A percentile compares a stretch with the other conserved stretches of the same genome.
Evolutionary conservation across 1,140 invertebrate genomes (phyloP).

Genomic region (Drosophila nikananu): DNA sequence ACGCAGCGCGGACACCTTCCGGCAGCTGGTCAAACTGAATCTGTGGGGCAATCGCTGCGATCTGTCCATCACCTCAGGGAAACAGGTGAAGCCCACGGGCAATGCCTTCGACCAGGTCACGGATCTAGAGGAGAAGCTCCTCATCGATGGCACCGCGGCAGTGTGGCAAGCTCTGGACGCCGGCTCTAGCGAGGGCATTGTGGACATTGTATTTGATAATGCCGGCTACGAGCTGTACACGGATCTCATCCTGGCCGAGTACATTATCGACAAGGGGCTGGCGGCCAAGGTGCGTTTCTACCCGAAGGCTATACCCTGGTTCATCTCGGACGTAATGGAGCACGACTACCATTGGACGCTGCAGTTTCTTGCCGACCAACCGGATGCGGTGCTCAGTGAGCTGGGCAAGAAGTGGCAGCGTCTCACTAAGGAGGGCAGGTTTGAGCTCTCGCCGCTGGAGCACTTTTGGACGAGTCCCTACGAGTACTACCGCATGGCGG

Average conservation of each 20-base stretch:
- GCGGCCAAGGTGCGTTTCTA: slow-evolving; percentile 92
- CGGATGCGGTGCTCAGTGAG: slow-evolving; percentile 71
- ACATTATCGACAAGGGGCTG: slow-evolving; percentile 89
- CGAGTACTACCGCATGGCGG: slow-evolving; percentile 92
- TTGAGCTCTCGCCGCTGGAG: slow-evolving; percentile 87
- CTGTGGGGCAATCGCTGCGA: slow-evolving; percentile 94
- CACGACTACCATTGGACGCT: slow-evolving; percentile 92
- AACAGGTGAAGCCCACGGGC: slow-evolving; percentile 86
- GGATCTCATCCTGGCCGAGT: slow-evolving; percentile 95
- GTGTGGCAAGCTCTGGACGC: slow-evolving; percentile 86
- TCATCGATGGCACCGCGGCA: slow-evolving; percentile 89
- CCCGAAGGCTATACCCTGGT: slow-evolving; percentile 97
- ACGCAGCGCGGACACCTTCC: slow-evolving; percentile 86
- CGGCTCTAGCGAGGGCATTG: slow-evolving; percentile 60
- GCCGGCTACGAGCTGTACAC: slow-evolving; percentile 96
- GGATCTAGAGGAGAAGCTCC: slow-evolving; percentile 89
- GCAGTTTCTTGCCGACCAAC: slow-evolving; percentile 85
- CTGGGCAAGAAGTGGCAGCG: slow-evolving; percentile 87
- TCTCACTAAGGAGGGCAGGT: slow-evolving; percentile 86
- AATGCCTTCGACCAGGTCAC: slow-evolving; percentile 89
- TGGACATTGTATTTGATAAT: slow-evolving; percentile 96
- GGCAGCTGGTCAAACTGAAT: slow-evolving; percentile 88
- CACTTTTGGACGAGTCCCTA: slow-evolving; percentile 96
- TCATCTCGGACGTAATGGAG: slow-evolving; percentile 95
- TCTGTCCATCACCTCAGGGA: slow-evolving; percentile 93